Evolutionary conservation across 2,888 invertebrate genomes (phyloP), one percentile per base, ranked within the genome.

Genomic region (Elysia crispata): DNA sequence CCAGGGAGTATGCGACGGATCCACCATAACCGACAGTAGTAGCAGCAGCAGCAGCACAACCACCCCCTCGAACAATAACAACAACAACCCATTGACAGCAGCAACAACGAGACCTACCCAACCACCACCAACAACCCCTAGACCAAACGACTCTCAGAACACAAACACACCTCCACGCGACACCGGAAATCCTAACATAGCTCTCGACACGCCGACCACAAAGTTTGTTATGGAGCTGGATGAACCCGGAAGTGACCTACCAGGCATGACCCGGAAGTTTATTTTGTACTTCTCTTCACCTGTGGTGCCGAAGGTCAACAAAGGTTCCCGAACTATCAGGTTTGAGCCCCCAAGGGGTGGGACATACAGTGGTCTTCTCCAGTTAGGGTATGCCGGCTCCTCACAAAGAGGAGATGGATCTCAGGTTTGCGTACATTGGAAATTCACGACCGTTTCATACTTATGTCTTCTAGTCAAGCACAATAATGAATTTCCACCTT

Each of bases 201-300:
- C 70, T 28, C 64, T 79, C 79, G 20, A 3, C 25, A 13, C 25
- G 20, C 74, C 84, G 31, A 85, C 84, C 30, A 83, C 79, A 0
- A 87, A 86, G 77, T 88, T 88, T 75, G 81, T 87, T 15, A 72
- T 89, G 78, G 89, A 89, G 78, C 81, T 89, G 13, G 85, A 88
- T 73, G 89, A 89, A 77, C 89, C 87, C 1, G 87, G 86, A 1
- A 81, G 79, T 11, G 82, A 81, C 1, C 83, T 89, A 1, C 86
- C 87, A 11, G 79, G 80, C 0, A 86, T 86, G 80, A 87, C 86
- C 25, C 79, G 88, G 62, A 88, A 88, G 67, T 89, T 85, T 50
- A 83, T 86, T 23, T 23, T 86, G 28, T 89, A 87, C 73, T 88
- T 88, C 79, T 85, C 86, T 18, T 57, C 81, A 23, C 83, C 82